Percentiles rank a stretch among this genome's conserved stretches.
Evolutionary conservation across 2,888 invertebrate species (phyloP).

Genomic region (Himalopsyche kuldschensis): DNA sequence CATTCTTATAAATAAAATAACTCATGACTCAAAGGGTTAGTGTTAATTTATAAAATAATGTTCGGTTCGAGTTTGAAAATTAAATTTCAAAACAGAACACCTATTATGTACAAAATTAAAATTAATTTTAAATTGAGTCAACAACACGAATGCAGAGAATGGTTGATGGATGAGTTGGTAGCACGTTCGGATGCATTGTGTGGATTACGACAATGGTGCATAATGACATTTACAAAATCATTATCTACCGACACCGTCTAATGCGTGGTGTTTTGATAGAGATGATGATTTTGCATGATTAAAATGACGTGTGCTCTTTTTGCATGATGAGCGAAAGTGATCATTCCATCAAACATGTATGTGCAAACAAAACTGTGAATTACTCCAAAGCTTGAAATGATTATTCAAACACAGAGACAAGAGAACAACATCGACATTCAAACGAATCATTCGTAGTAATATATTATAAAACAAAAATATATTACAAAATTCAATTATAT

Average conservation of each 20-base stretch:
- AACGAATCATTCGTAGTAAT: not conserved
- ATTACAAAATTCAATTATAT: too few relatives aligned
- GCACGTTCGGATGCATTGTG: not conserved
- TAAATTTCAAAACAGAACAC: too few relatives aligned
- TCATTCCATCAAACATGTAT: not conserved
- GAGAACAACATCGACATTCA: not conserved
- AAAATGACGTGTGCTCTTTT: not conserved
- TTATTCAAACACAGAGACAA: not conserved
- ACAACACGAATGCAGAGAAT: not conserved
- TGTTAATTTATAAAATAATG: too few relatives aligned
- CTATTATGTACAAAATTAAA: too few relatives aligned
- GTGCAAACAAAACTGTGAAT: not conserved
- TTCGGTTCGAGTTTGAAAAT: too few relatives aligned
- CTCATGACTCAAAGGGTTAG: too few relatives aligned
- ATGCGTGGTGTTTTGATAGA: too few relatives aligned
- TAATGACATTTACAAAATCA: not conserved
- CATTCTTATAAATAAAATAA: too few relatives aligned
- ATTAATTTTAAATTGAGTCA: too few relatives aligned
- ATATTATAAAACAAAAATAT: too few relatives aligned
- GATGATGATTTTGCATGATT: too few relatives aligned
- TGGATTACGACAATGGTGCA: not conserved
- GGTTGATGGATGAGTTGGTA: not conserved
- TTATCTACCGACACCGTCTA: not conserved
- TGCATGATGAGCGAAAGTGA: not conserved
- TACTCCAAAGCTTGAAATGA: not conserved